Evolutionary conservation across 1,140 invertebrate genomes (phyloP).

Genomic region (Chymomyza costata): DNA sequence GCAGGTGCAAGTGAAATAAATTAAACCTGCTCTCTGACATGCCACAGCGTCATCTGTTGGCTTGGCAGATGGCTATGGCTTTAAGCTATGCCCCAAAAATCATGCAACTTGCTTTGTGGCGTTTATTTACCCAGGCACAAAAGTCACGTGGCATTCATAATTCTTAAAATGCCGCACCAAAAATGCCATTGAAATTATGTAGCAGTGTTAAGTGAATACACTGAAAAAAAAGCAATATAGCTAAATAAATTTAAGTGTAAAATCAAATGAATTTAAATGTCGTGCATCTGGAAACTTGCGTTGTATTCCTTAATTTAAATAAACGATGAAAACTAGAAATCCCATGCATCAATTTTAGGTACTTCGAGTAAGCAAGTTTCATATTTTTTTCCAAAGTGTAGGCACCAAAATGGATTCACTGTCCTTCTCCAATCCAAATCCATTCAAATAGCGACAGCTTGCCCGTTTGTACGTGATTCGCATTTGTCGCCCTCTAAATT

Average conservation of each 20-base stretch:
- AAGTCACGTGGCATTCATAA: conserved; percentile 75
- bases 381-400: too few species aligned
- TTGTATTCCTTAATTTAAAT: too few species aligned
- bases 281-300: too few species aligned
- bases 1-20: conserved; percentile 49
- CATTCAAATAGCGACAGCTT: conserved; percentile 52
- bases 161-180: conserved; percentile 73
- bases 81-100: conserved; percentile 14
- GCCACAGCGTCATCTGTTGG: conserved; percentile 14
- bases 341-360: too few species aligned
- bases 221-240: too few species aligned
- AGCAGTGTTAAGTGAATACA: conserved; percentile 71
- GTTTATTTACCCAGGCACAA: conserved; percentile 50
- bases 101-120: conserved; percentile 12
- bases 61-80: conserved; percentile 19
- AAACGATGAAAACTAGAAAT: too few species aligned
- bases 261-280: too few species aligned
- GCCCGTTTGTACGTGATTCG: conserved; percentile 48
- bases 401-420: too few species aligned
- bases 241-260: too few species aligned
- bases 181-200: conserved; percentile 70
- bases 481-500: conserved; percentile 48
- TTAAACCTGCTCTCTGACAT: conserved; percentile 22
- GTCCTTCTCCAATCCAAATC: too few species aligned
- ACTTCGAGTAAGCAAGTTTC: too few species aligned